These are phyloP conservation scores for Crypturellus undulatus DNA, from an alignment of 2,113 vertebrate species.

Conservation along the genomic window DNA sequence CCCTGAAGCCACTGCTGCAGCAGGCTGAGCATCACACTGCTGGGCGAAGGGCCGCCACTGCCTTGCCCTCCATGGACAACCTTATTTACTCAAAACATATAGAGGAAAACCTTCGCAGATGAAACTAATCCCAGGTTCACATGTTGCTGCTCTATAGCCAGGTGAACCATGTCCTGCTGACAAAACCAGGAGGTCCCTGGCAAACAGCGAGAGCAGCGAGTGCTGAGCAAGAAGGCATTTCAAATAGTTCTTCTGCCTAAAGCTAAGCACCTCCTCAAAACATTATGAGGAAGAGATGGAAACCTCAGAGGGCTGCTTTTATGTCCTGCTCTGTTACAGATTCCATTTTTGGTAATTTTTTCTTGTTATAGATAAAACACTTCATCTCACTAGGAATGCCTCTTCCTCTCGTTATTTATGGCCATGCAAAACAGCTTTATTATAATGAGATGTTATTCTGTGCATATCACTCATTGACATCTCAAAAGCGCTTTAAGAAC, in stretches of 20 bases:
- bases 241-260: constrained; percentile 7
- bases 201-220: not conserved
- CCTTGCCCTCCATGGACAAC: not conserved
- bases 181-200: not conserved
- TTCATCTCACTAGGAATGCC: not conserved
- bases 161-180: not conserved
- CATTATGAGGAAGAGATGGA: not conserved
- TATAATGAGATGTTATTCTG: not conserved
- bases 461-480: constrained; percentile 40
- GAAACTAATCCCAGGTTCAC: not conserved
- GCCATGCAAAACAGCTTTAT: constrained; percentile 24
- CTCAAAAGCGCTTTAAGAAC: constrained; percentile 35
- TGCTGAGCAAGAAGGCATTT: not conserved
- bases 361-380: not conserved
- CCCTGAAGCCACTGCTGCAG: not conserved
- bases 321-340: not conserved
- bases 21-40: not conserved
- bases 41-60: no score
- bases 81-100: not conserved
- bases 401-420: constrained; percentile 1
- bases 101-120: not conserved
- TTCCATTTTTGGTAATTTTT: not conserved
- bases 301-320: not conserved
- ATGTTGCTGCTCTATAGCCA: not conserved
- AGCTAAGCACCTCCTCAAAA: not conserved